Conservation (phyloP, 2,113 vertebrate species). For the Plestiodon gilberti region DNA sequence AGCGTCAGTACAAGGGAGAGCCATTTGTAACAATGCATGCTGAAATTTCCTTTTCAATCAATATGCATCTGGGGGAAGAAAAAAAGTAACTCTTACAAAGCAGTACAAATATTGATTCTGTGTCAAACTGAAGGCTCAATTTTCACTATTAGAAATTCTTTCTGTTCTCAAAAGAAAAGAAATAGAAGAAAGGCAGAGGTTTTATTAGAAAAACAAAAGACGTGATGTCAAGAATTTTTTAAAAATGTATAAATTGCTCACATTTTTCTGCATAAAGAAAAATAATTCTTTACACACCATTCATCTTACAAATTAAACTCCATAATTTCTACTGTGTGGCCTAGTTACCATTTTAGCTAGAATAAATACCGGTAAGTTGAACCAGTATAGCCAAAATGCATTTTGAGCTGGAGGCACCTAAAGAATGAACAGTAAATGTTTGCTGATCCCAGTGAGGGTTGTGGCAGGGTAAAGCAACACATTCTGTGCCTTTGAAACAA, state of each 20-base stretch:
- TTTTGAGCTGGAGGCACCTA: constrained; percentile 51
- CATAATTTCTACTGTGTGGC: constrained; percentile 57
- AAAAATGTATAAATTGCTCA: constrained; percentile 23
- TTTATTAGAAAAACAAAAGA: background rate
- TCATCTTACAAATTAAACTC: constrained; percentile 53
- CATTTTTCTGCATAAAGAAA: constrained; percentile 6
- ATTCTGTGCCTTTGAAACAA: too few relatives aligned
- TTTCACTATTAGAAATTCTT: constrained; percentile 2
- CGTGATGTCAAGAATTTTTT: constrained; percentile 44
- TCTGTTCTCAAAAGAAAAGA: constrained; percentile 33
- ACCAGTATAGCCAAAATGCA: constrained; percentile 38
- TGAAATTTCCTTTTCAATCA: constrained; percentile 50
- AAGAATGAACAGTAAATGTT: constrained; percentile 27
- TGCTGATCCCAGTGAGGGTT: background rate
- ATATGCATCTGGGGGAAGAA: constrained; percentile 34
- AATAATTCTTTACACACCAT: constrained; percentile 57
- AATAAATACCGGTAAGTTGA: constrained; percentile 45
- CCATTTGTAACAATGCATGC: constrained; percentile 68
- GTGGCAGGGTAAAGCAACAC: too few relatives aligned
- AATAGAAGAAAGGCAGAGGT: constrained; percentile 21
- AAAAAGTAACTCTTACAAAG: constrained; percentile 21
- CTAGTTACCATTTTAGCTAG: constrained; percentile 52
- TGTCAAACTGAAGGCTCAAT: constrained; percentile 8
- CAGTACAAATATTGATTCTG: constrained; percentile 1
- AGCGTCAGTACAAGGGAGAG: constrained; percentile 68